A percentile compares a stretch with the other conserved stretches of the same genome.
Conservation (phyloP, 2,888 invertebrate genomes). For the Leptinotarsa haldemani region DNA sequence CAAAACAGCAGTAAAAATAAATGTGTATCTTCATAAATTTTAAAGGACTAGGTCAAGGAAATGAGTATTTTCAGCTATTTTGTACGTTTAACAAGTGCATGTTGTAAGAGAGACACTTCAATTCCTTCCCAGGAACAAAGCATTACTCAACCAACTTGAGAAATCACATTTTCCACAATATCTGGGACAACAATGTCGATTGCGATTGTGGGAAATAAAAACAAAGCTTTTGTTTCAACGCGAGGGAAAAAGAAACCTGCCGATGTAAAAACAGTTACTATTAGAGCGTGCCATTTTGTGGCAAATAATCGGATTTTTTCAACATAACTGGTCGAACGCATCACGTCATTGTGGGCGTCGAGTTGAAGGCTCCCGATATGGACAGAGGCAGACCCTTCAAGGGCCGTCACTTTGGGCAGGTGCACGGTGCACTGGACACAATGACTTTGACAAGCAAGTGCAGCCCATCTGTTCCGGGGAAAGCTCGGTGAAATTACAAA, state of each 20-base stretch:
- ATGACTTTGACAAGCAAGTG: conserved; percentile 30
- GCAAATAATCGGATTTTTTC: conserved; percentile 11
- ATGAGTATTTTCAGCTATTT: neutral
- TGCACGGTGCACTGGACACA: conserved; percentile 22
- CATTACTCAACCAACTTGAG: neutral
- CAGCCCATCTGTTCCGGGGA: conserved; percentile 14
- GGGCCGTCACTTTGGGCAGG: conserved; percentile 27
- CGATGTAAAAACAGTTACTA: neutral
- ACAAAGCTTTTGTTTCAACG: conserved; percentile 18
- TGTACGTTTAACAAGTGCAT: neutral
- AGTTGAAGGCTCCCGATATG: conserved; percentile 25
- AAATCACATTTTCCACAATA: conserved; percentile 15
- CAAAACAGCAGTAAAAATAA: no score
- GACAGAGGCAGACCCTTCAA: conserved; percentile 24
- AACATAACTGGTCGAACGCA: conserved; percentile 9
- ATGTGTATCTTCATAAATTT: no score
- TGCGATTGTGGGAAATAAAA: conserved; percentile 18
- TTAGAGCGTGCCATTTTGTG: conserved; percentile 25
- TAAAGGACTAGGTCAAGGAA: neutral
- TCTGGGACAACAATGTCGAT: conserved; percentile 1
- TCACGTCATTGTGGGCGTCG: conserved; percentile 25
- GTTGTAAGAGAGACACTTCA: neutral
- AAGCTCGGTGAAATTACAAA: conserved; percentile 16
- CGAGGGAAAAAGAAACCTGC: conserved; percentile 20
- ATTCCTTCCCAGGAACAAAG: neutral